Evolutionary conservation across 1,140 invertebrate genomes (phyloP), one percentile per base, ranked within the genome.

Genomic region (Pseudobourletiella spinata): DNA sequence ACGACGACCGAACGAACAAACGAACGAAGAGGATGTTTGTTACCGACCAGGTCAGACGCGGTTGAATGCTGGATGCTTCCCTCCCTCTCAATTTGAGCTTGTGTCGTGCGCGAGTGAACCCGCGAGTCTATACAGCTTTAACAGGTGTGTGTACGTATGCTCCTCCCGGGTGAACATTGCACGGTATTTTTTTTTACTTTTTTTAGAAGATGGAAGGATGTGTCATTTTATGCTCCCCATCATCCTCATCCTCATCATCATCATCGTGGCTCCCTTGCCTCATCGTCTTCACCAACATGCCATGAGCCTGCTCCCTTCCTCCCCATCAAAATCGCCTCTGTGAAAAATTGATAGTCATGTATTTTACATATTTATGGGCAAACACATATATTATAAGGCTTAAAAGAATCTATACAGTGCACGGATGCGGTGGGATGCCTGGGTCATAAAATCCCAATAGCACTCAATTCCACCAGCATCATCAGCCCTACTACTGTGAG

Each of bases 271-370:
- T 39, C 18, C 18, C 44, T 46, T 46, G 8, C 44, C 44, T 46
- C 48, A 6, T 51, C 48, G 15, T 51, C 48, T 18, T 51, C 48
- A 51, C 28, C 48, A 51, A 51, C 48, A 51, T 51, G 24, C 48
- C 48, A 51, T 51, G 14, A 25, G 22, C 14, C 48, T 25, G 8
- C 14, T 48, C 48, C 48, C 24, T 51, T 51, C 24, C 42, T 61
- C 52, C 28, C 42, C 63, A 60, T 65, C 64, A 65, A 65, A 65
- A 65, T 60, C 64, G 64, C 64, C 64, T 65, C 64, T 65, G 64
- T 44, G 46, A 20, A 32, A 46, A 48, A 64, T 30, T 44, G 24
- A 52, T 54, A 65, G n/a, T n/a, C n/a, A n/a, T n/a, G n/a, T n/a
- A n/a, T n/a, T n/a, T n/a, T n/a, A n/a, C n/a, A n/a, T n/a, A 58